Percentiles rank a stretch among this genome's conserved stretches.
phyloP scores from a whole-genome alignment of 1,140 invertebrate genomes.

The Leptinotarsa defecta region DNA sequence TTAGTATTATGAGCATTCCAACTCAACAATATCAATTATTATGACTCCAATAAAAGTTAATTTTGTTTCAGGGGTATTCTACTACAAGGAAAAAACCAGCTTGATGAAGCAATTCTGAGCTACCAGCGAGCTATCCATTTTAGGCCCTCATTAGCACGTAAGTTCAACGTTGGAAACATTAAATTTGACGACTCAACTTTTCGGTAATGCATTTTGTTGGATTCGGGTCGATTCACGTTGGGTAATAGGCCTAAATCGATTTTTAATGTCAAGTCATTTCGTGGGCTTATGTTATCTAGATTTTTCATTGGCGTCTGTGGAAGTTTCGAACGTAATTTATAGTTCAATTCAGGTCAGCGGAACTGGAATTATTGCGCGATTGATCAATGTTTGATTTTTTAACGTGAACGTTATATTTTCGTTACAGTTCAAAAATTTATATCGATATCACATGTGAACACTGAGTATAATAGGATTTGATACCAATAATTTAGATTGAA shows the following conservation, averaged over 20 bases:
- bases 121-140: constrained; percentile 93
- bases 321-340: background rate
- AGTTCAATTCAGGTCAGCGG: no score
- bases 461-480: no score
- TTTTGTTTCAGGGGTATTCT: constrained; percentile 84
- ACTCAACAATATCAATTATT: no score
- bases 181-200: background rate
- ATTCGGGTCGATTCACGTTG: background rate
- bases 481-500: no score
- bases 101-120: constrained; percentile 87
- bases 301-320: background rate
- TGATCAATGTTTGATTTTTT: no score
- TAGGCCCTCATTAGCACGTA: constrained; percentile 91
- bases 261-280: constrained; percentile 4
- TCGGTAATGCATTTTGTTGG: constrained; percentile 3
- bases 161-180: constrained; percentile 60
- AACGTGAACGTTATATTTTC: no score
- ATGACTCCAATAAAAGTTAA: background rate
- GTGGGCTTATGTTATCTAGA: background rate
- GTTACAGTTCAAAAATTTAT: no score
- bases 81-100: constrained; percentile 86
- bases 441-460: no score
- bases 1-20: no score
- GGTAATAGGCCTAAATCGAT: background rate
- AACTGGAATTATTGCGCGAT: no score